Conservation (phyloP, 2,888 invertebrate genomes). For the Hemithea aestivaria region DNA sequence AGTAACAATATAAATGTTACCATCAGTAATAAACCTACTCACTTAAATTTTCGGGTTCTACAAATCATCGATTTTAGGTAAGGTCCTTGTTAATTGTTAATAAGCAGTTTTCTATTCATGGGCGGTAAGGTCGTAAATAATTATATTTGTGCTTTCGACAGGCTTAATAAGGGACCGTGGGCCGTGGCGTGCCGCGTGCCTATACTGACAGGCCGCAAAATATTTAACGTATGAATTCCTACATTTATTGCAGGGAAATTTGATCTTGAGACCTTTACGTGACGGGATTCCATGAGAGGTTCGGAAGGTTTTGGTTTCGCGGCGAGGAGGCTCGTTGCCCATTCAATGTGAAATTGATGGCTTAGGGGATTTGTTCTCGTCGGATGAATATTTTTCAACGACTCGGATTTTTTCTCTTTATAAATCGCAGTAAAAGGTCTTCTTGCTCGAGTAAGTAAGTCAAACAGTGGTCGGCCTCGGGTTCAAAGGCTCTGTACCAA, state of each 20-base stretch:
- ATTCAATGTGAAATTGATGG: constrained; percentile 24
- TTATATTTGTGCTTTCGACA: constrained; percentile 6
- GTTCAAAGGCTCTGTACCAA: constrained; percentile 17
- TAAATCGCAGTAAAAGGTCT: too few species aligned
- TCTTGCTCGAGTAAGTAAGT: too few species aligned
- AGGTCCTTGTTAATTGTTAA: not conserved
- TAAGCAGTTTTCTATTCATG: constrained; percentile 6
- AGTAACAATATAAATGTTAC: too few species aligned
- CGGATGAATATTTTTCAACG: constrained; percentile 3
- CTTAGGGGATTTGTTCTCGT: not conserved
- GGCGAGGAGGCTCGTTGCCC: not conserved
- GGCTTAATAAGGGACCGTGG: constrained; percentile 12
- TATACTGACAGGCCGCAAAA: constrained; percentile 26
- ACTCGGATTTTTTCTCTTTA: not conserved
- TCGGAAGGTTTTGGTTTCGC: not conserved
- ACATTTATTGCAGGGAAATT: constrained; percentile 50
- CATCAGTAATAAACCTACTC: too few species aligned
- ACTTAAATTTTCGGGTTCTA: too few species aligned
- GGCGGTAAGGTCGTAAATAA: constrained; percentile 1
- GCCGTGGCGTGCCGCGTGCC: not conserved
- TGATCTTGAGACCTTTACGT: constrained; percentile 49
- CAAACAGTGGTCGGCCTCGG: not conserved
- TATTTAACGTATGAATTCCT: constrained; percentile 44
- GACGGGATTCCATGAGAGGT: constrained; percentile 37
- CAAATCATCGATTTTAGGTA: too few species aligned